phyloP scores from a whole-genome alignment of 2,797 vertebrate species.

The Pseudomugil gertrudae region DNA sequence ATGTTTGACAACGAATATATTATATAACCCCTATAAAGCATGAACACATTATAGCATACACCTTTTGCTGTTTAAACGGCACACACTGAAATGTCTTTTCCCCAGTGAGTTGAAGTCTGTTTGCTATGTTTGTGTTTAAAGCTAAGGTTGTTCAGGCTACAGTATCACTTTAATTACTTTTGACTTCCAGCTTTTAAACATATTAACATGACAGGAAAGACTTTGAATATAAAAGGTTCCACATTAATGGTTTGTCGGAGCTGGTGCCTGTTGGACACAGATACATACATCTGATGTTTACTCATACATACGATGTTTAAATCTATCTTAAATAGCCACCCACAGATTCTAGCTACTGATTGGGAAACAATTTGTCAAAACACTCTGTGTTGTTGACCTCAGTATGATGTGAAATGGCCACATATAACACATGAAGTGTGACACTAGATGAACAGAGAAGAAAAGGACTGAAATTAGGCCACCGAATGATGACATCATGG shows the following conservation, averaged over 20 bases:
- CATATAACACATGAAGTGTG: no score
- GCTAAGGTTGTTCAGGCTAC: slow-evolving; percentile 45
- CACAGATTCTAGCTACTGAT: slow-evolving; percentile 31
- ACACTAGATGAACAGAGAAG: no score
- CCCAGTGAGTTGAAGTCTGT: slow-evolving; percentile 15
- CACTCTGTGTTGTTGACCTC: slow-evolving; percentile 21
- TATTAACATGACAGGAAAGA: slow-evolving; percentile 60
- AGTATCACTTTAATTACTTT: slow-evolving; percentile 68
- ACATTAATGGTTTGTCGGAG: slow-evolving; percentile 62
- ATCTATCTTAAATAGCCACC: slow-evolving; percentile 37
- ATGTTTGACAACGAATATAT: slow-evolving; percentile 6
- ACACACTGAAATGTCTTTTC: slow-evolving; percentile 30
- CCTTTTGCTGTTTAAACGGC: slow-evolving; percentile 35
- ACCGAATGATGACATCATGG: no score
- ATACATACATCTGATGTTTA: slow-evolving; percentile 25
- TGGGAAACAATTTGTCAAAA: slow-evolving; percentile 31
- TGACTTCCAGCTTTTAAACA: slow-evolving; percentile 63
- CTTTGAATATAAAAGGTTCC: slow-evolving; percentile 53
- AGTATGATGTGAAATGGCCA: no score
- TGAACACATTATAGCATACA: slow-evolving; percentile 17
- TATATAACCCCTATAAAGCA: slow-evolving; percentile 17
- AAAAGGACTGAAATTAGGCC: no score
- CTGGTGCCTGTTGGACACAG: slow-evolving; percentile 54
- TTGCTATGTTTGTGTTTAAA: slow-evolving; percentile 54
- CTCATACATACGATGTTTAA: slow-evolving; percentile 33